phyloP scores from a whole-genome alignment of 2,888 invertebrate genomes.

The Hypolimnas misippus region DNA sequence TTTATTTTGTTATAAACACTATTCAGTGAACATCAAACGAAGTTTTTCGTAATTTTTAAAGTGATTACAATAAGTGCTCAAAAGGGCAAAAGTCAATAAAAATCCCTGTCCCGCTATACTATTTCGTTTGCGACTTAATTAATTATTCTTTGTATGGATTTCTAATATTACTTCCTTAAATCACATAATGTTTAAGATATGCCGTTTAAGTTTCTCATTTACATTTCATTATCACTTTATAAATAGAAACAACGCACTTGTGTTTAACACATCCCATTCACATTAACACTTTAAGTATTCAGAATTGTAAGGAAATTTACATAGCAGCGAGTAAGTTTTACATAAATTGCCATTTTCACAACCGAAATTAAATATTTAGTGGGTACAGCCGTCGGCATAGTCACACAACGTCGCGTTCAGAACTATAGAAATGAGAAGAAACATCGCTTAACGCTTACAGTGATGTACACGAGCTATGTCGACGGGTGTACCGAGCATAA shows the following conservation, averaged over 20 bases:
- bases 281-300: constrained; percentile 69
- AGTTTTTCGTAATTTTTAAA: constrained; percentile 22
- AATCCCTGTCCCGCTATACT: constrained; percentile 32
- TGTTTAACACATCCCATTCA: constrained; percentile 78
- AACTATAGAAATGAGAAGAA: constrained; percentile 22
- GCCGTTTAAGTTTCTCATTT: constrained; percentile 58
- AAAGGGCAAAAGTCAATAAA: constrained; percentile 30
- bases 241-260: constrained; percentile 71
- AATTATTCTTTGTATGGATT: constrained; percentile 40
- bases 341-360: constrained; percentile 83
- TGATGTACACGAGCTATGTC: constrained; percentile 32
- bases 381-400: constrained; percentile 54
- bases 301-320: constrained; percentile 73
- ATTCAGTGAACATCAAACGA: constrained; percentile 18
- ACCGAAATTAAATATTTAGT: constrained; percentile 83
- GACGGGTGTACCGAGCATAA: constrained; percentile 52
- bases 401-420: constrained; percentile 30
- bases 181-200: constrained; percentile 60
- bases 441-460: constrained; percentile 15
- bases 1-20: constrained; percentile 12
- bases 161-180: constrained; percentile 44
- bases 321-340: constrained; percentile 76
- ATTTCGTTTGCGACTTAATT: constrained; percentile 29
- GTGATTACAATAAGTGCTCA: constrained; percentile 34
- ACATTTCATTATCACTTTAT: constrained; percentile 65